phyloP scores from a whole-genome alignment of 2,888 invertebrate genomes.

The Lasioglossum morio region DNA sequence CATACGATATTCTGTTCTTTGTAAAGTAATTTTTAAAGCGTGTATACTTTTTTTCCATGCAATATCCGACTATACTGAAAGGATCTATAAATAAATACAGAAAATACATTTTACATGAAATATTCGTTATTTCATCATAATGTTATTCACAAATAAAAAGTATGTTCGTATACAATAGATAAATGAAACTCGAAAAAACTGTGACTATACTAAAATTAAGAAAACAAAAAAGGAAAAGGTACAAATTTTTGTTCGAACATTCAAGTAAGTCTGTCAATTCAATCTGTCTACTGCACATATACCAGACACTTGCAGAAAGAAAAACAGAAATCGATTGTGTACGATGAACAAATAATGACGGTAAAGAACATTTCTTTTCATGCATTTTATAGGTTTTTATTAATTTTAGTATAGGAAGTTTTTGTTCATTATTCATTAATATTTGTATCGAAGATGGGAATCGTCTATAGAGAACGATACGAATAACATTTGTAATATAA shows the following conservation, averaged over 20 bases:
- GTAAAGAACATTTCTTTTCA: constrained; percentile 21
- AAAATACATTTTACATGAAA: constrained; percentile 65
- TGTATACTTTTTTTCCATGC: constrained; percentile 58
- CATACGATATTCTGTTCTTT: constrained; percentile 60
- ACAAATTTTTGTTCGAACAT: constrained; percentile 53
- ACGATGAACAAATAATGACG: neutral
- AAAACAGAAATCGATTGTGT: neutral
- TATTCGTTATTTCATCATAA: constrained; percentile 60
- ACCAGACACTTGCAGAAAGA: constrained; percentile 22
- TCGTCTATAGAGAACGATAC: neutral
- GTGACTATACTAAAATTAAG: constrained; percentile 52
- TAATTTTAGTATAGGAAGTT: constrained; percentile 32
- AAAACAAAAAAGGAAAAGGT: constrained; percentile 29
- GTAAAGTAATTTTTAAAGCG: constrained; percentile 63
- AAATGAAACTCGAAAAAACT: constrained; percentile 47
- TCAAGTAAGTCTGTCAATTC: constrained; percentile 45
- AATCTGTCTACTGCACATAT: constrained; percentile 39
- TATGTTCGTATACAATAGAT: constrained; percentile 63
- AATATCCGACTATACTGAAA: constrained; percentile 63
- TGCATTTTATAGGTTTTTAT: constrained; percentile 28
- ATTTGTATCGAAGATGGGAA: constrained; percentile 9
- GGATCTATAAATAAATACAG: constrained; percentile 68
- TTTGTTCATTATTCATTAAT: constrained; percentile 32
- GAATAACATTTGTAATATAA: constrained; percentile 1
- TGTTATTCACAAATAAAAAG: constrained; percentile 47